phyloP scores from a whole-genome alignment of 2,888 invertebrate species.

The Norana najaformis region DNA sequence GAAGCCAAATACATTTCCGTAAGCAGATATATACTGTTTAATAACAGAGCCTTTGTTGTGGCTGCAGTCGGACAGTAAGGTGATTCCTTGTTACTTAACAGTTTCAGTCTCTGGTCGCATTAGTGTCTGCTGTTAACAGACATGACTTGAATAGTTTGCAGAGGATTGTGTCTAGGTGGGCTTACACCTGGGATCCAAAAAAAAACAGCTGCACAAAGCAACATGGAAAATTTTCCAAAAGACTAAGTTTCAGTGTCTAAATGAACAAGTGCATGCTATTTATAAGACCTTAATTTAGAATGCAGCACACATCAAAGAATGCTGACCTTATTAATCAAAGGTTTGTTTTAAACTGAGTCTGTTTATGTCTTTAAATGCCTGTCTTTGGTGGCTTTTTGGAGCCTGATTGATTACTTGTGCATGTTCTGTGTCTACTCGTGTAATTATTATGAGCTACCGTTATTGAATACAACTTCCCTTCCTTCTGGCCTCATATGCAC shows the following conservation, averaged over 20 bases:
- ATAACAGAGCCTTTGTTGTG: not conserved
- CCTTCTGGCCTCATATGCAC: not conserved
- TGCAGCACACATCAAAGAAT: not conserved
- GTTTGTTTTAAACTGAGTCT: not conserved
- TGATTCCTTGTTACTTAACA: not conserved
- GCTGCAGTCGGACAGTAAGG: not conserved
- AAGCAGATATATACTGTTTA: conserved; percentile 13
- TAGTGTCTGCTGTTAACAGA: not conserved
- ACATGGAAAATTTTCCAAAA: not conserved
- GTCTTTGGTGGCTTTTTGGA: not conserved
- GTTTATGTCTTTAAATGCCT: not conserved
- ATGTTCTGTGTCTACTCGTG: not conserved
- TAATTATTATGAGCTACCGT: not conserved
- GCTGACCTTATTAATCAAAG: not conserved
- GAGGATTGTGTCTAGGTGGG: not conserved
- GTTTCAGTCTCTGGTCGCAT: not conserved
- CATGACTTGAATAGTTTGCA: not conserved
- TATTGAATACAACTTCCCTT: not conserved
- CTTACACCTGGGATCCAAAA: not conserved
- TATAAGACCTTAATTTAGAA: not conserved
- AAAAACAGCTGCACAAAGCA: no score
- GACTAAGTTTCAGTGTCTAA: not conserved
- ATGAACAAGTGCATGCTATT: not conserved
- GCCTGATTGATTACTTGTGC: not conserved
- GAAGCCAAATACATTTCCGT: conserved; percentile 3